Conservation (phyloP, 2,888 invertebrate genomes). For the Drosophila birchii region DNA sequence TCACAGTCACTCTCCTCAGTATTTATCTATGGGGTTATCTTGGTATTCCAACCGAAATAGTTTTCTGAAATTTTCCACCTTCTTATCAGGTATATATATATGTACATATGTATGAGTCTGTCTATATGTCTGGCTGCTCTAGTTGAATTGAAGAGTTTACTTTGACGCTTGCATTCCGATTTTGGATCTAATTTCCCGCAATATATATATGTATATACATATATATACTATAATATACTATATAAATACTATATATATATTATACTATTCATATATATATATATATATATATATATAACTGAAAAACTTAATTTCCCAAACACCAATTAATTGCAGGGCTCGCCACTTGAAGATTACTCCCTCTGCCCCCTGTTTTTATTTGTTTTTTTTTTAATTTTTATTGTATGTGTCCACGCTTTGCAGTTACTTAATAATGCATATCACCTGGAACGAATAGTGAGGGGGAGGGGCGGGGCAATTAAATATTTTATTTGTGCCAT, state of each 20-base stretch:
- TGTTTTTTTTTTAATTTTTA: not conserved
- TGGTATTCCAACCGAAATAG: not conserved
- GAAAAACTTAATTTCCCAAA: not conserved
- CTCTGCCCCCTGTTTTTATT: slow-evolving; percentile 4
- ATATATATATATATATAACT: not conserved
- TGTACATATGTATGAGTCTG: not conserved
- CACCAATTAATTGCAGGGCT: slow-evolving; percentile 13
- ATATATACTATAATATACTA: not conserved
- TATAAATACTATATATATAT: too few relatives aligned
- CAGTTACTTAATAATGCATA: slow-evolving; percentile 38
- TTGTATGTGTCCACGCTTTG: slow-evolving; percentile 28
- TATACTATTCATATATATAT: too few relatives aligned
- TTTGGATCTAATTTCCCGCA: not conserved
- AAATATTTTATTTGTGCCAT: slow-evolving; percentile 70
- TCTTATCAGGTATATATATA: slow-evolving; percentile 1
- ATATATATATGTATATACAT: not conserved
- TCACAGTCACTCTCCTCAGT: not conserved
- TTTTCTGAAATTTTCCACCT: slow-evolving; percentile 6
- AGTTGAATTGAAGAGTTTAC: not conserved
- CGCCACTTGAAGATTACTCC: not conserved
- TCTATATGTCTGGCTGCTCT: not conserved
- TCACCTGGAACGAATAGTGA: not conserved
- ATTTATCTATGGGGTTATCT: slow-evolving; percentile 6
- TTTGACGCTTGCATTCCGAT: not conserved
- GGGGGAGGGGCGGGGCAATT: slow-evolving; percentile 37